Percentiles rank a stretch among this genome's conserved stretches.
Evolutionary conservation across 2,113 vertebrate genomes (phyloP).

Genomic region (Rhinogobius similis): DNA sequence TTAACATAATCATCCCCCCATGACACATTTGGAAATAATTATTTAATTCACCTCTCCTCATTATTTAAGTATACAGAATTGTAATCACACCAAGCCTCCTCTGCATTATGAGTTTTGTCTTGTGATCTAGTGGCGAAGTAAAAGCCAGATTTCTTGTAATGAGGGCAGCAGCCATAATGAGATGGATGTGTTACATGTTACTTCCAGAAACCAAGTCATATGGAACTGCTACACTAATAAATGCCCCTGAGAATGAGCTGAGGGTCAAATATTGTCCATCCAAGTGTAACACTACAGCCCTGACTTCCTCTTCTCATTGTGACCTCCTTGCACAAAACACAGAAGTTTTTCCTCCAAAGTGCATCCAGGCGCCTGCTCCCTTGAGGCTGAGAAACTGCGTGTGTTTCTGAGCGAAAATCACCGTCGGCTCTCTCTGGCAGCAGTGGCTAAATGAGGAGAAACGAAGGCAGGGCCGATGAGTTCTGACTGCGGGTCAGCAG

Average conservation of each 20-base stretch:
- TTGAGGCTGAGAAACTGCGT: conserved; percentile 63
- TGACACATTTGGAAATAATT: conserved; percentile 18
- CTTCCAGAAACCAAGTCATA: conserved; percentile 44
- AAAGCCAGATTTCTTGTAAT: background rate
- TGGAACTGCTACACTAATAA: conserved; percentile 45
- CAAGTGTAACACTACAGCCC: conserved; percentile 63
- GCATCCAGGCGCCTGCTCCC: conserved; percentile 49
- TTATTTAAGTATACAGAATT: background rate
- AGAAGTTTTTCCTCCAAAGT: conserved; percentile 53
- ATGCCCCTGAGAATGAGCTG: conserved; percentile 48
- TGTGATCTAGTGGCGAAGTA: background rate
- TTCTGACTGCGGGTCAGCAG: conserved; percentile 78
- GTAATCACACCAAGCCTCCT: background rate
- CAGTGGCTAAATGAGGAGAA: conserved; percentile 66
- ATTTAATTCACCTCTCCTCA: conserved; percentile 10
- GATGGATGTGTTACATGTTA: conserved; percentile 22
- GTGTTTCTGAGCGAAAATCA: conserved; percentile 54
- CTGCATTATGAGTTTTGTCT: background rate
- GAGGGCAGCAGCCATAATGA: conserved; percentile 1
- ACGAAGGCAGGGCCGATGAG: conserved; percentile 59
- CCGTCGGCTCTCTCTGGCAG: conserved; percentile 54
- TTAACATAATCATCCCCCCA: conserved; percentile 14
- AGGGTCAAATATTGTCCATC: conserved; percentile 62
- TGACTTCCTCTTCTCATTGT: conserved; percentile 39
- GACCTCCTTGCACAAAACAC: conserved; percentile 63